Evolutionary conservation across 2,888 invertebrate species (phyloP), one percentile per base, ranked within the genome.

Genomic region (Nomada flava): DNA sequence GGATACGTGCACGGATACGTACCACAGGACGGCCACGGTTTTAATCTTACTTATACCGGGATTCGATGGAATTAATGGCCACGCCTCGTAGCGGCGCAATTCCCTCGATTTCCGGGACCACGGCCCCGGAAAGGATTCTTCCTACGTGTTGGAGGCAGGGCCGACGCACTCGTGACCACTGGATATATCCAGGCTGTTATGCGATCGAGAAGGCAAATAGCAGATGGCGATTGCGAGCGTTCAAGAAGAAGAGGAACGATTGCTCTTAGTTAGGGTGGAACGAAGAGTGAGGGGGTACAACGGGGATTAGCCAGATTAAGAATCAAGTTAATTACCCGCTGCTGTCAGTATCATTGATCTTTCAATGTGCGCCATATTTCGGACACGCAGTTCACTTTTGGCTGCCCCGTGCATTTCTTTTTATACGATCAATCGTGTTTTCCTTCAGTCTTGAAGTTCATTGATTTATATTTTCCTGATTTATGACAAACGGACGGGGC

Each of bases 21-120:
- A 67, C 29, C 74, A 68, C 79, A 70, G 71, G 59, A 65, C 74
- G 77, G 63, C 68, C 72, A 67, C 80, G 85, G 76, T 85, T 86
- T 88, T 86, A 87, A 88, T 85, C 88, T 87, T 85, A 85, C 83
- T 86, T 86, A 83, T 87, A 83, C 80, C 81, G 83, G 80, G 88
- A 88, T 88, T 87, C 88, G 88, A 86, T 82, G 86, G 86, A 80
- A 88, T 87, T 87, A 87, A 87, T 86, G 84, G 82, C 88, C 87
- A 87, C 87, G 87, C 87, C 87, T 83, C 68, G 86, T 70, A 65
- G 69, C 70, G 53, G 86, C 76, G 80, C 85, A 72, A 86, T 84
- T 64, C 71, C 68, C 78, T 75, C 78, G 86, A 82, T 87, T 87
- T 87, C 87, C 87, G 88, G 88, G 87, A 84, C 87, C 87, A 86